phyloP scores from a whole-genome alignment of 2,113 vertebrate species.

The Silurus glanis region DNA sequence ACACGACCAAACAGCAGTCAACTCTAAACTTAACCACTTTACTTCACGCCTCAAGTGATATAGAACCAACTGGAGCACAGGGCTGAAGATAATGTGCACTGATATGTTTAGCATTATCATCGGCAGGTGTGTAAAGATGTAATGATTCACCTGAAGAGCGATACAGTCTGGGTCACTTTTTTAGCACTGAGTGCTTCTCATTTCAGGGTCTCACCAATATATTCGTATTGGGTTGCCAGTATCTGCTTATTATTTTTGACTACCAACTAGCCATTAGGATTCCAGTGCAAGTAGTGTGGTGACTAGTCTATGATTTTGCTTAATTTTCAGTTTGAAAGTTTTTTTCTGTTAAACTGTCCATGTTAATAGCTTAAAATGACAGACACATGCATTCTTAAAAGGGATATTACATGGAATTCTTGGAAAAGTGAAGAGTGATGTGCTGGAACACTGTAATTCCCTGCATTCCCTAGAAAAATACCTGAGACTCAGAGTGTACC shows the following conservation, averaged over 20 bases:
- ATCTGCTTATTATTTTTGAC: neutral
- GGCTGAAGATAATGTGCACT: conserved; percentile 12
- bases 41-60: conserved; percentile 11
- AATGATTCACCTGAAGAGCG: neutral
- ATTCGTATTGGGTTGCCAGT: neutral
- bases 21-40: conserved; percentile 35
- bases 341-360: neutral
- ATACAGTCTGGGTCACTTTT: neutral
- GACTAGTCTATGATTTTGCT: conserved; percentile 3
- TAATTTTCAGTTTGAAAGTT: conserved; percentile 29
- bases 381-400: conserved; percentile 19
- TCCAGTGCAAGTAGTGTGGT: neutral
- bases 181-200: neutral
- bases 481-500: conserved; percentile 3
- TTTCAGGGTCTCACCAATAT: neutral
- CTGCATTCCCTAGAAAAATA: conserved; percentile 32
- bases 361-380: conserved; percentile 26
- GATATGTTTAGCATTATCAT: neutral
- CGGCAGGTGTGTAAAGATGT: conserved; percentile 5
- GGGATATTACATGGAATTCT: conserved; percentile 34
- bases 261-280: neutral
- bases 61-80: neutral
- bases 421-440: conserved; percentile 36
- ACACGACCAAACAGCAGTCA: conserved; percentile 55
- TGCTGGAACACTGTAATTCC: conserved; percentile 40